Percentiles rank a stretch among this genome's conserved stretches.
These are phyloP conservation scores for Notolepis coatsorum DNA, from an alignment of 2,797 vertebrate genomes.

Conservation along the genomic window DNA sequence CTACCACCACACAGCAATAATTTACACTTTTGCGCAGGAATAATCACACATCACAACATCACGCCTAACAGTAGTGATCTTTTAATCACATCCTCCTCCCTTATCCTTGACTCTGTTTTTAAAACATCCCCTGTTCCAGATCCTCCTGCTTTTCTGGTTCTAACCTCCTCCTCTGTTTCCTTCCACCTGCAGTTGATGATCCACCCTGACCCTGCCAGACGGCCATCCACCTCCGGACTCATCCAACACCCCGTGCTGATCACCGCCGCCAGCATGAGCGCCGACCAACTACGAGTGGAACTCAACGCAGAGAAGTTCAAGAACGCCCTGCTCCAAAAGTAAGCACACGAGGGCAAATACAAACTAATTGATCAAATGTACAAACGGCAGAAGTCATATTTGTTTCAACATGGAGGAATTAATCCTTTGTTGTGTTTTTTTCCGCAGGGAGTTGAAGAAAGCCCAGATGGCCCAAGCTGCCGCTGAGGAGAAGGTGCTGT, in stretches of 20 bases:
- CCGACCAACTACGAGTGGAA: constrained; percentile 95
- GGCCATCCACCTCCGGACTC: constrained; percentile 91
- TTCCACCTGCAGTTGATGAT: constrained; percentile 95
- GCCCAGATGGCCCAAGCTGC: constrained; percentile 94
- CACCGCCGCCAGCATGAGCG: constrained; percentile 92
- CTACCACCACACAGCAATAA: no score
- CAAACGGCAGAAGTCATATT: not conserved
- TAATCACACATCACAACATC: no score
- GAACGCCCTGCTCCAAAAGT: constrained; percentile 97
- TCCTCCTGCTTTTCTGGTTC: no score
- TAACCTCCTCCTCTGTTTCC: no score
- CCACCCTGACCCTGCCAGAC: constrained; percentile 88
- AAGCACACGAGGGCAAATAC: constrained; percentile 54
- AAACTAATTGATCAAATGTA: not conserved
- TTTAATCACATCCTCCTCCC: no score
- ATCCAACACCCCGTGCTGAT: constrained; percentile 92
- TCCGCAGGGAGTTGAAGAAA: constrained; percentile 94
- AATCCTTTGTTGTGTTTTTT: constrained; percentile 4
- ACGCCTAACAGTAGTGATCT: no score
- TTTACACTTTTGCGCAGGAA: no score
- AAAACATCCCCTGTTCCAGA: no score
- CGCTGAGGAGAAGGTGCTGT: constrained; percentile 92
- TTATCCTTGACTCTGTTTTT: no score
- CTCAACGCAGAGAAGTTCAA: constrained; percentile 98
- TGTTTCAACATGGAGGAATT: not conserved